Conservation (phyloP, 2,888 invertebrate species). For the Trachelus iudaicus region DNA sequence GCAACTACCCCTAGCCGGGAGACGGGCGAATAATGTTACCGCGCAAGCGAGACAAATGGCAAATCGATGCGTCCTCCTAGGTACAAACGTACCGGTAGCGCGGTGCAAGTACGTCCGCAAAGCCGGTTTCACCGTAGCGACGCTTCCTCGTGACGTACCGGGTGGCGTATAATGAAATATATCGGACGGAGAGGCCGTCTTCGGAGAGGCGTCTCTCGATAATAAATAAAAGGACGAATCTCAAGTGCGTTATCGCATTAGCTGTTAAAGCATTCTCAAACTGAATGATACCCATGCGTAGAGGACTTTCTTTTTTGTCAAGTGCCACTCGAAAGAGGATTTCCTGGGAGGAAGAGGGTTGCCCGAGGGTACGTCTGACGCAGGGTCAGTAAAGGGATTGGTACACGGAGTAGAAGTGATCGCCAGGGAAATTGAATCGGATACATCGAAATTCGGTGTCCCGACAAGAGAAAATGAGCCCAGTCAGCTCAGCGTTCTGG, state of each 20-base stretch:
- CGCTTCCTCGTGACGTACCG: background rate
- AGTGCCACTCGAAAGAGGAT: background rate
- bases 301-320: background rate
- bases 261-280: background rate
- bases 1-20: conserved; percentile 23
- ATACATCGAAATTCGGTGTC: conserved; percentile 17
- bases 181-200: background rate
- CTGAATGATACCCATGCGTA: background rate
- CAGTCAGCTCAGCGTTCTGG: conserved; percentile 17
- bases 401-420: background rate
- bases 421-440: conserved; percentile 17
- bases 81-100: background rate
- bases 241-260: background rate
- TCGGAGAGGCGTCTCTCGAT: background rate
- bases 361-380: background rate
- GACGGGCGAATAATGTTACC: conserved; percentile 48
- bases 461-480: conserved; percentile 10
- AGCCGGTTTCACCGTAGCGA: background rate
- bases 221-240: background rate
- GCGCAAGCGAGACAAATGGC: conserved; percentile 55
- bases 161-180: background rate
- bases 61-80: conserved; percentile 50
- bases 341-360: background rate
- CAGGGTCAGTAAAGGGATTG: background rate
- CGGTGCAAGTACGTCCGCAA: background rate